Conservation (phyloP, 2,113 vertebrate genomes). For the Agapornis roseicollis region DNA sequence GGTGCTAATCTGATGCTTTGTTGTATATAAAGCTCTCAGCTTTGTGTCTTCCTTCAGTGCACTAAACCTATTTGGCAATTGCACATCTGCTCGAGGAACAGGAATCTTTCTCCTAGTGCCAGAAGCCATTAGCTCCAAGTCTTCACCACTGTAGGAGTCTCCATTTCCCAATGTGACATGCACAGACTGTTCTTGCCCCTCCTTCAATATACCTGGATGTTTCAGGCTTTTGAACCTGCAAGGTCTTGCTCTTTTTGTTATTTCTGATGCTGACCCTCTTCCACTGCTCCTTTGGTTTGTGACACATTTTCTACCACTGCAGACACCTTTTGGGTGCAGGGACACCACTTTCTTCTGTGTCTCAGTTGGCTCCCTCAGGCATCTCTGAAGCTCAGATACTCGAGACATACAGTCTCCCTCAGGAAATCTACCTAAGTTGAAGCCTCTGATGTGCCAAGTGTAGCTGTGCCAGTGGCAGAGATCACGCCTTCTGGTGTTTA, state of each 20-base stretch:
- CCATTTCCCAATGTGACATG: neutral
- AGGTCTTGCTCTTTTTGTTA: neutral
- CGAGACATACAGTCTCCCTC: neutral
- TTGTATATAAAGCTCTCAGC: neutral
- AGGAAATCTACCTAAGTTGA: neutral
- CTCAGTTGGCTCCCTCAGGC: neutral
- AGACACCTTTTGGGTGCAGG: neutral
- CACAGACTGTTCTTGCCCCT: neutral
- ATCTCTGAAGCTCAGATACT: neutral
- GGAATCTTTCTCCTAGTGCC: neutral
- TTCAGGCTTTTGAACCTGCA: neutral
- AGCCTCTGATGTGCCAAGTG: neutral
- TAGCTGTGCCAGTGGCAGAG: neutral
- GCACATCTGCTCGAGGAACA: neutral
- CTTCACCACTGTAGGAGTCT: rapidly evolving
- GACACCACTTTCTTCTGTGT: neutral
- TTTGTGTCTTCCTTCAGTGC: neutral
- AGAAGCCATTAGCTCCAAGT: neutral
- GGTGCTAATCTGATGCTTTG: neutral
- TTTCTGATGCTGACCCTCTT: neutral
- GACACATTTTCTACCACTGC: neutral
- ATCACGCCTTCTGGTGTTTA: neutral
- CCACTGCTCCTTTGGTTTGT: neutral
- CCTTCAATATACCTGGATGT: neutral
- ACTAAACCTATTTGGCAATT: neutral